These are phyloP conservation scores for Craniophora ligustri DNA, from an alignment of 2,888 invertebrate species.

Conservation along the genomic window DNA sequence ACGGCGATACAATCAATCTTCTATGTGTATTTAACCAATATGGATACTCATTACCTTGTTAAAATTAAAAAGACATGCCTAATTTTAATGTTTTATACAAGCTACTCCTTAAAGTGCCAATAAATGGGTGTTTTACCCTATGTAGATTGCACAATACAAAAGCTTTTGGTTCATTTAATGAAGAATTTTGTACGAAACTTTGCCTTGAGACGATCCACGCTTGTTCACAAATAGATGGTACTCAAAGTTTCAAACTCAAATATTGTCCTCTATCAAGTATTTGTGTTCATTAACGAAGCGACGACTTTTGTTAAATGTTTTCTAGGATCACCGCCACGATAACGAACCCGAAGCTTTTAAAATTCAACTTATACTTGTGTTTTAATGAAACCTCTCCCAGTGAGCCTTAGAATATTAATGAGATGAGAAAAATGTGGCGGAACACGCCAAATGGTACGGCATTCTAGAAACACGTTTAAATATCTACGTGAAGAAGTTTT, in stretches of 20 bases:
- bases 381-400: slow-evolving; percentile 1
- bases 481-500: neutral
- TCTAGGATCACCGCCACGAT: slow-evolving; percentile 8
- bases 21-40: no score
- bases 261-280: slow-evolving; percentile 29
- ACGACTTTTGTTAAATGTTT: slow-evolving; percentile 20
- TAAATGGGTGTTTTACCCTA: no score
- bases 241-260: slow-evolving; percentile 33
- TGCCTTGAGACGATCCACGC: neutral
- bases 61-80: no score
- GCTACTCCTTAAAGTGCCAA: no score
- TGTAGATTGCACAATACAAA: no score
- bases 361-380: slow-evolving; percentile 14
- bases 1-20: no score
- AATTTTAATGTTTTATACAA: no score
- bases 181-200: slow-evolving; percentile 13
- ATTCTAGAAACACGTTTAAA: neutral
- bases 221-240: slow-evolving; percentile 20
- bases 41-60: no score
- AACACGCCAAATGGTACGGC: neutral
- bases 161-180: neutral
- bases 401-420: slow-evolving; percentile 14
- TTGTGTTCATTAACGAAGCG: slow-evolving; percentile 33
- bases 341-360: slow-evolving; percentile 11
- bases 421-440: neutral